These are phyloP conservation scores for Thunnus thynnus DNA, from an alignment of 2,113 vertebrate species.

Conservation along the genomic window DNA sequence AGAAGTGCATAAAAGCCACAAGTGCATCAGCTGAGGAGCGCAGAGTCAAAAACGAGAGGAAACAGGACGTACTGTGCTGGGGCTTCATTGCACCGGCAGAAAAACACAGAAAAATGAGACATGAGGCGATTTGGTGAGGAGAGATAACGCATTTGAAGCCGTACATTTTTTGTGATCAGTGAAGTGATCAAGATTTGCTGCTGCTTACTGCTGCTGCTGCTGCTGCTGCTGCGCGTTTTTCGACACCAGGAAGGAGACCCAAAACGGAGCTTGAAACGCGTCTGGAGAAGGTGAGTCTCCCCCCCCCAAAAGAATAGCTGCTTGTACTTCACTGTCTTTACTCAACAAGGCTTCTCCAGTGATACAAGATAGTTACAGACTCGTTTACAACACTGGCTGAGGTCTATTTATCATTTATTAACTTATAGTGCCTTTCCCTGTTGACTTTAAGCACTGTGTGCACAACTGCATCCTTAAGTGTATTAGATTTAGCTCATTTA, in stretches of 20 bases:
- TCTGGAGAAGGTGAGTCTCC: constrained; percentile 59
- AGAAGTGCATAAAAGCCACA: constrained; percentile 69
- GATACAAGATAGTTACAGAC: neutral
- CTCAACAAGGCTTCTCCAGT: neutral
- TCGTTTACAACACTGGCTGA: neutral
- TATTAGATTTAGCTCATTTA: neutral
- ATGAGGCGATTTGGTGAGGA: neutral
- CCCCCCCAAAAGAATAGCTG: neutral
- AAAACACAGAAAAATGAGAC: neutral
- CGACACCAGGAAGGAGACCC: neutral
- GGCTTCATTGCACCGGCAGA: no score
- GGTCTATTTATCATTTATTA: constrained; percentile 31
- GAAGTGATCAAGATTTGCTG: no score
- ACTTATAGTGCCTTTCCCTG: constrained; percentile 10
- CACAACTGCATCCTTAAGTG: neutral
- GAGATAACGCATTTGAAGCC: neutral
- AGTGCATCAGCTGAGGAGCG: constrained; percentile 68
- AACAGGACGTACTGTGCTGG: constrained; percentile 9
- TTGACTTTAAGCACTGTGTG: neutral
- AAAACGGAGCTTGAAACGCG: neutral
- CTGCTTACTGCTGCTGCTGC: neutral
- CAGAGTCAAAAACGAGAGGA: constrained; percentile 34
- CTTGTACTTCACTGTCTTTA: neutral
- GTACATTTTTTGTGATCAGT: neutral
- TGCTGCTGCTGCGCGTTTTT: neutral